These are phyloP conservation scores for Ictidomys tridecemlineatus DNA, from an alignment of 2,113 vertebrate genomes.

Conservation along the genomic window DNA sequence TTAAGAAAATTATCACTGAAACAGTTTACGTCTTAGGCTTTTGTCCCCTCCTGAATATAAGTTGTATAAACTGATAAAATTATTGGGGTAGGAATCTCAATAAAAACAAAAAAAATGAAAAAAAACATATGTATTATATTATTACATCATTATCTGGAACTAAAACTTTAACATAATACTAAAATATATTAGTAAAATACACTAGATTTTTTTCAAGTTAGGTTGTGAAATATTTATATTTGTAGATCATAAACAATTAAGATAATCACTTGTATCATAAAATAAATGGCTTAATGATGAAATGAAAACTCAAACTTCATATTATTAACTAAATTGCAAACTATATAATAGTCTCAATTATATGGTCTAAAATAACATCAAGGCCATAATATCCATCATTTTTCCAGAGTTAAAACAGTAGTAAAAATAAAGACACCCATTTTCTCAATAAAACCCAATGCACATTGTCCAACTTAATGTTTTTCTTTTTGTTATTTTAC, in stretches of 20 bases:
- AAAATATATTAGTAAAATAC: conserved; percentile 15
- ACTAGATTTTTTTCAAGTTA: not conserved
- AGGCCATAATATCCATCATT: not conserved
- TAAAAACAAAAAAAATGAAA: not conserved
- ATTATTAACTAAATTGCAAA: not conserved
- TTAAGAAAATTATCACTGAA: not conserved
- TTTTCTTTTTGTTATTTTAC: not conserved
- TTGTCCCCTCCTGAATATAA: conserved; percentile 37
- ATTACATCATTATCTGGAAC: not conserved
- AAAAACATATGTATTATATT: not conserved
- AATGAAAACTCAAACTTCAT: not conserved
- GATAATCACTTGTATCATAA: not conserved
- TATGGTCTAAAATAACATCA: not conserved
- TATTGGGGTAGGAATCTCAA: not conserved
- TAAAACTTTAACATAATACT: conserved; percentile 9
- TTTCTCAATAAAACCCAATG: not conserved
- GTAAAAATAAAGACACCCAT: not conserved
- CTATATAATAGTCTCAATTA: not conserved
- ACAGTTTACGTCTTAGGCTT: not conserved
- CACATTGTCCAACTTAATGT: not conserved
- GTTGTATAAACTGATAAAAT: not conserved
- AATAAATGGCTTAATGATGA: not conserved
- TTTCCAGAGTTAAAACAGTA: not conserved
- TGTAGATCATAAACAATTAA: not conserved
- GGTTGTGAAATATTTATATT: not conserved